Percentiles rank a stretch among this genome's conserved stretches.
These are phyloP conservation scores for Paracyclopina nana DNA, from an alignment of 1,140 invertebrate species.

Conservation along the genomic window DNA sequence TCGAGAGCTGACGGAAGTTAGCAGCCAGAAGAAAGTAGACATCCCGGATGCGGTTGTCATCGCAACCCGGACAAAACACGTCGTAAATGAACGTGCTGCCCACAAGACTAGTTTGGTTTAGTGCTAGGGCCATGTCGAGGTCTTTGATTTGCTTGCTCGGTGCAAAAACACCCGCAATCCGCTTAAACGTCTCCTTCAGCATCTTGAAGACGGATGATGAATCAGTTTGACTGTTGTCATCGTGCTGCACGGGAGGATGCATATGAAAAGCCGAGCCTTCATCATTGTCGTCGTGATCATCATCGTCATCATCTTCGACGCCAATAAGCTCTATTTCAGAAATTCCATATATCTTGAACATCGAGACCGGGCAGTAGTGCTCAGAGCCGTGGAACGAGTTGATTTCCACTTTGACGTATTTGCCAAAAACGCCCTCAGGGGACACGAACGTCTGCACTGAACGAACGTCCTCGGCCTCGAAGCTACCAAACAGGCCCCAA, in stretches of 20 bases:
- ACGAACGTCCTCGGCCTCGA: conserved; percentile 63
- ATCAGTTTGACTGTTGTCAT: too few relatives aligned
- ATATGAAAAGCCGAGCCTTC: too few relatives aligned
- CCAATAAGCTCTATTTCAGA: conserved; percentile 59
- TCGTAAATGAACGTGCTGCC: background rate
- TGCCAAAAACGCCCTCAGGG: conserved; percentile 61
- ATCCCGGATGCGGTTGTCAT: background rate
- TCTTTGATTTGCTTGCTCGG: background rate
- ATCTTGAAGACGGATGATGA: too few relatives aligned
- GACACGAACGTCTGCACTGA: conserved; percentile 61
- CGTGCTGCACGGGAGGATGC: too few relatives aligned
- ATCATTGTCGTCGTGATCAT: background rate
- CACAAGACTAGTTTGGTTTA: background rate
- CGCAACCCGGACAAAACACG: background rate
- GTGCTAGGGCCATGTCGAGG: background rate
- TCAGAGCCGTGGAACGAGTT: conserved; percentile 81
- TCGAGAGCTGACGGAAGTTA: background rate
- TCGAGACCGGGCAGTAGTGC: conserved; percentile 88
- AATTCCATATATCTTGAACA: conserved; percentile 74
- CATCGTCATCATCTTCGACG: conserved; percentile 8
- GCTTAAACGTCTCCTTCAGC: conserved; percentile 1
- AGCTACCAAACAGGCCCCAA: conserved; percentile 69
- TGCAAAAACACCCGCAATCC: conserved; percentile 2
- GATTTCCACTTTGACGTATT: conserved; percentile 73
- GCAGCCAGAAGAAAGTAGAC: background rate